A percentile compares a stretch with the other conserved stretches of the same genome.
Evolutionary conservation across 2,888 invertebrate species (phyloP).

Genomic region (Cylloceria caligata): DNA sequence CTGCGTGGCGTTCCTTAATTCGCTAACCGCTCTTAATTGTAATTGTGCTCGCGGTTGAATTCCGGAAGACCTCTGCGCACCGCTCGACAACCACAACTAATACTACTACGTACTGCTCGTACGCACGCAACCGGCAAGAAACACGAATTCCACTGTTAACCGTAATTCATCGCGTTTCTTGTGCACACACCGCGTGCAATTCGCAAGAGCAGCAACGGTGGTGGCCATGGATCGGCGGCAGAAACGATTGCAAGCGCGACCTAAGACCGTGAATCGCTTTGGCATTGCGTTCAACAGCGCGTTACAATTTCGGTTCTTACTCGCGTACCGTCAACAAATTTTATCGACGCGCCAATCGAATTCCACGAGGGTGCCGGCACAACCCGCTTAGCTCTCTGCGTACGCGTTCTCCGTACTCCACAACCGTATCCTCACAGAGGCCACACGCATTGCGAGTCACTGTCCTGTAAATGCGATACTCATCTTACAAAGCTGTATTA

Average conservation of each 20-base stretch:
- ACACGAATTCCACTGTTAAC: constrained; percentile 83
- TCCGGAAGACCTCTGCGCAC: constrained; percentile 75
- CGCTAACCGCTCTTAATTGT: constrained; percentile 84
- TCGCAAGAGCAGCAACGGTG: constrained; percentile 50
- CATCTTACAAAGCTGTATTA: constrained; percentile 36
- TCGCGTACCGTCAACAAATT: constrained; percentile 77
- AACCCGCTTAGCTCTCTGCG: constrained; percentile 30
- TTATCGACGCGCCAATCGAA: constrained; percentile 77
- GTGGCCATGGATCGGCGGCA: constrained; percentile 29
- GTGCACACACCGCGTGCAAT: constrained; percentile 65
- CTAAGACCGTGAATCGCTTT: constrained; percentile 42
- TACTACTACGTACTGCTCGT: constrained; percentile 43
- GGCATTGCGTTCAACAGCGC: constrained; percentile 73
- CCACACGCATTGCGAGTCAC: constrained; percentile 65
- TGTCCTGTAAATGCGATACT: constrained; percentile 54
- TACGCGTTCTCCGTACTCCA: constrained; percentile 52
- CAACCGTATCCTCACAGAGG: constrained; percentile 52
- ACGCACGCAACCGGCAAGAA: constrained; percentile 75
- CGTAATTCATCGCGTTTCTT: constrained; percentile 81
- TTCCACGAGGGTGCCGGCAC: constrained; percentile 66
- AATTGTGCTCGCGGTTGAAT: constrained; percentile 82
- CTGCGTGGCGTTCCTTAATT: constrained; percentile 81
- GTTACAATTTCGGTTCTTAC: constrained; percentile 79
- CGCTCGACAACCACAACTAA: constrained; percentile 4
- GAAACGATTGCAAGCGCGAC: constrained; percentile 38